Conservation (phyloP, 1,140 invertebrate genomes). For the Drosophila virilis region DNA sequence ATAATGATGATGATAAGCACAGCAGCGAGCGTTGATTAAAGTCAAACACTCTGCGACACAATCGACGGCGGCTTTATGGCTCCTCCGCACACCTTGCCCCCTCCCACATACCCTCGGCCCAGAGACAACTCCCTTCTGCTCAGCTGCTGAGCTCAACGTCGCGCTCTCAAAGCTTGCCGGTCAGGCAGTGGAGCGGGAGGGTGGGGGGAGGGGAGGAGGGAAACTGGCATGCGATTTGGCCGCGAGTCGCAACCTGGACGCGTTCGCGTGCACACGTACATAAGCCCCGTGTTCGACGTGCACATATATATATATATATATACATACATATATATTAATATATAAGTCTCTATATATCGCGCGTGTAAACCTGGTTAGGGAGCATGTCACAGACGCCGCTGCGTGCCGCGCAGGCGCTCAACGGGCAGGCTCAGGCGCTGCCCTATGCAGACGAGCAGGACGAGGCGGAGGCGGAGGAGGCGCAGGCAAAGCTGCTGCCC, state of each 20-base stretch:
- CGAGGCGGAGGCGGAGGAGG: neutral
- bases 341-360: neutral
- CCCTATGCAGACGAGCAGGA: slow-evolving; percentile 52
- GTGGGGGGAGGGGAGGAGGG: neutral
- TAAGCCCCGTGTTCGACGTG: neutral
- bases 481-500: neutral
- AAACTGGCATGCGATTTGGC: slow-evolving; percentile 4
- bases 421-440: slow-evolving; percentile 37
- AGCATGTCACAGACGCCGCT: slow-evolving; percentile 24
- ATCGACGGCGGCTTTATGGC: slow-evolving; percentile 29
- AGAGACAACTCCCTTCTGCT: neutral
- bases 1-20: slow-evolving; percentile 55
- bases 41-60: slow-evolving; percentile 27
- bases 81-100: neutral
- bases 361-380: neutral
- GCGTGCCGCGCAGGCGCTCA: slow-evolving; percentile 60
- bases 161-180: slow-evolving; percentile 8
- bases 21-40: slow-evolving; percentile 62
- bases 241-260: slow-evolving; percentile 45
- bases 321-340: too few relatives aligned
- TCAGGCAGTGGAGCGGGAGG: neutral
- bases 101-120: neutral
- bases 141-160: slow-evolving; percentile 31
- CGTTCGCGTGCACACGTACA: slow-evolving; percentile 38
- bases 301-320: too few relatives aligned